Conservation (phyloP, 2,797 vertebrate species). For the Anas capensis region DNA sequence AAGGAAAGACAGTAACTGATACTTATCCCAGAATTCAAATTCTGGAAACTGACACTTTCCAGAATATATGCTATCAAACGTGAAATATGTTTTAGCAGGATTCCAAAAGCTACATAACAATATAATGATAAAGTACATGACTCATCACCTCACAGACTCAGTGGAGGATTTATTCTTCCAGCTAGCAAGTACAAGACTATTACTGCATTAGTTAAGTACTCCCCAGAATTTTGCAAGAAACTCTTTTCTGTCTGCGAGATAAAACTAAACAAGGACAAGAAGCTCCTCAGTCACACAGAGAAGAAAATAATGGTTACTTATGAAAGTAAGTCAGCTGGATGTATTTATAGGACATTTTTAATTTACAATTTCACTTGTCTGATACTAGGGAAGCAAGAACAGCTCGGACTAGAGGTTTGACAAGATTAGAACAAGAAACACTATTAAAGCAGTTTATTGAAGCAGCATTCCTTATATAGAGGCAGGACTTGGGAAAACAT, state of each 20-base stretch:
- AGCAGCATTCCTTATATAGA: neutral
- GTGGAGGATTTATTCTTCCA: neutral
- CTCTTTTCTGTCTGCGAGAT: neutral
- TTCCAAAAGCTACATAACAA: neutral
- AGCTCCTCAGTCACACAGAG: neutral
- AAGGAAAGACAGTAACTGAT: slow-evolving; percentile 7
- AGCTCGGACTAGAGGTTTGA: neutral
- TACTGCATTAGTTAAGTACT: neutral
- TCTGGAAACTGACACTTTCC: neutral
- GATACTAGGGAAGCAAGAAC: neutral
- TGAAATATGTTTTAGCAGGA: neutral
- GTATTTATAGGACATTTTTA: neutral
- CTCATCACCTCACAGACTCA: neutral
- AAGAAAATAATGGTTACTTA: neutral
- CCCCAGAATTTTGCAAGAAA: neutral
- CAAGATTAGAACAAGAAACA: neutral
- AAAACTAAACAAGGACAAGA: neutral
- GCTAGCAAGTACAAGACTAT: neutral
- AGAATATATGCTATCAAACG: neutral
- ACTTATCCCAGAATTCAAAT: slow-evolving; percentile 16
- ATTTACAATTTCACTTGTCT: neutral
- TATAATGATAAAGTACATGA: neutral
- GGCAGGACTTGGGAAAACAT: neutral
- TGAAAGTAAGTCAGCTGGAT: neutral
- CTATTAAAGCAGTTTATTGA: neutral